These are phyloP conservation scores for Microchirus variegatus DNA, from an alignment of 2,797 vertebrate species.

Conservation along the genomic window DNA sequence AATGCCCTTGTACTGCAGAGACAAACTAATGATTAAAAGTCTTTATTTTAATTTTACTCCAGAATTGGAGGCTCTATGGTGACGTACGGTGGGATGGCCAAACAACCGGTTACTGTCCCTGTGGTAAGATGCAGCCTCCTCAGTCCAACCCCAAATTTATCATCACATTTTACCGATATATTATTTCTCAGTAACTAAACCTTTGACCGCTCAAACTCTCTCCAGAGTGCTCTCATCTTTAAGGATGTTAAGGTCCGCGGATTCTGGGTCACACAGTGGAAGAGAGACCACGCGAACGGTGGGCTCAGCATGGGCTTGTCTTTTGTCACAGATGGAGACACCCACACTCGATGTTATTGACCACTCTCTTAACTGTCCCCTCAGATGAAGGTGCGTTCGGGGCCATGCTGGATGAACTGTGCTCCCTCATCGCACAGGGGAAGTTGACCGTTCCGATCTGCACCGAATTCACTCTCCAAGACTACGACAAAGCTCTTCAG, in stretches of 20 bases:
- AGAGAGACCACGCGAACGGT: constrained; percentile 84
- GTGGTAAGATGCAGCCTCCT: constrained; percentile 84
- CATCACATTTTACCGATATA: not conserved
- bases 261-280: constrained; percentile 97
- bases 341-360: not conserved
- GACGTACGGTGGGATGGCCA: constrained; percentile 97
- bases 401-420: constrained; percentile 87
- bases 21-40: not conserved
- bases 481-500: constrained; percentile 84
- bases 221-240: constrained; percentile 93
- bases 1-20: not conserved
- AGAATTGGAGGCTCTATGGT: constrained; percentile 92
- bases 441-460: constrained; percentile 85
- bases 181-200: not conserved
- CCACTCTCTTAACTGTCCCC: constrained; percentile 6
- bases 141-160: no score
- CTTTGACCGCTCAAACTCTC: not conserved
- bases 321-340: not conserved
- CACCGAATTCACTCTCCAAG: constrained; percentile 79
- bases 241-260: constrained; percentile 89
- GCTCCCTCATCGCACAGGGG: constrained; percentile 82
- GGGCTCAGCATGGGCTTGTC: constrained; percentile 45
- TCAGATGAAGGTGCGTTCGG: constrained; percentile 66
- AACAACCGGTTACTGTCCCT: constrained; percentile 90
- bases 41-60: not conserved